A percentile compares a stretch with the other conserved stretches of the same genome.
phyloP scores from a whole-genome alignment of 2,888 invertebrate genomes.

The Andrena trimmerana region DNA sequence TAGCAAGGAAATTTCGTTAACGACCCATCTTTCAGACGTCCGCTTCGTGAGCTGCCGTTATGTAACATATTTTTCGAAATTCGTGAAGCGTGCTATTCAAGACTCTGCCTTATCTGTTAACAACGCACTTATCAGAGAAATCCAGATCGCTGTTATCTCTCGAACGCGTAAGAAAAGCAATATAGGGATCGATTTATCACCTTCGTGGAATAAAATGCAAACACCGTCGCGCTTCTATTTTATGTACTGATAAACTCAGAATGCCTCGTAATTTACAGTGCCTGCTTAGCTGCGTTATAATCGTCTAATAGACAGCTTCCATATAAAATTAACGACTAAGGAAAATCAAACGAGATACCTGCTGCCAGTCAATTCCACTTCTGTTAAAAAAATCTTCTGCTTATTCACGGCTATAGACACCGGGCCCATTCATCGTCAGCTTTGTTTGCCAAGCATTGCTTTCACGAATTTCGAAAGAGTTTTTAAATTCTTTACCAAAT shows the following conservation, averaged over 20 bases:
- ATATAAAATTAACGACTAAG: background rate
- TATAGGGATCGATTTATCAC: constrained; percentile 22
- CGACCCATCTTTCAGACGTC: too few relatives aligned
- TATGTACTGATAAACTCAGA: background rate
- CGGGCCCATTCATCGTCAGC: background rate
- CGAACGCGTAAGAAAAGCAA: constrained; percentile 20
- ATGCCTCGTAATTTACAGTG: constrained; percentile 20
- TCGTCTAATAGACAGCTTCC: background rate
- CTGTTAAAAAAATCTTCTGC: too few relatives aligned
- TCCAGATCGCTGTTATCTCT: constrained; percentile 29
- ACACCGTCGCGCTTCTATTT: background rate
- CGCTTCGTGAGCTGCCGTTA: background rate
- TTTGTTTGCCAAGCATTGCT: background rate
- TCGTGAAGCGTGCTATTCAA: background rate
- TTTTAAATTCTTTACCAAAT: background rate
- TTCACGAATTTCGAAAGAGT: background rate
- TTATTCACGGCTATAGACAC: too few relatives aligned
- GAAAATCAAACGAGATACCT: too few relatives aligned
- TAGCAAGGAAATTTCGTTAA: too few relatives aligned
- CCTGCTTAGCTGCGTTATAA: background rate
- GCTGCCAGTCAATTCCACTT: too few relatives aligned
- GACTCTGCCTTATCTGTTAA: constrained; percentile 40
- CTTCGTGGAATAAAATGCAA: constrained; percentile 19
- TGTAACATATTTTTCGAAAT: constrained; percentile 22
- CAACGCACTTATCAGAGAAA: constrained; percentile 40